Evolutionary conservation across 2,888 invertebrate genomes (phyloP), one percentile per base, ranked within the genome.

Genomic region (Malthinus seriepunctatus): DNA sequence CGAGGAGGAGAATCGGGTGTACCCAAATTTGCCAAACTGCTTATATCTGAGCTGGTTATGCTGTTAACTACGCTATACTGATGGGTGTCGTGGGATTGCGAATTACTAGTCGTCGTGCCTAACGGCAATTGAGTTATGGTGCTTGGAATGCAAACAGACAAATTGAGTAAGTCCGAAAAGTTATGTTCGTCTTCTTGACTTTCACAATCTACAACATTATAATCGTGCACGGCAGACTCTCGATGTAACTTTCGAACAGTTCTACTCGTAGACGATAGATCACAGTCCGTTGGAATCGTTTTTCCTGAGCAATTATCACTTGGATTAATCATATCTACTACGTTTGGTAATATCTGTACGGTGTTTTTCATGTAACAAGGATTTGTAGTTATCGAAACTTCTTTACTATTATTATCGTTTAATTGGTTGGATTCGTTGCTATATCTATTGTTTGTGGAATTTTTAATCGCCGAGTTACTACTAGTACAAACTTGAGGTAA

Each of bases 1-100:
- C 88, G 85, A 0, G 91, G 91, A 0, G 92, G 91, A 0, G 92
- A 91, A 65, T 84, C 85, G 31, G 87, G 87, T 6, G 87, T 86
- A 46, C 86, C 87, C 58, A 84, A 74, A 71, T 88, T 88, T 6
- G 86, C 85, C 66, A 88, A 76, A 74, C 88, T 88, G 71, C 88
- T 88, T 56, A 88, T 85, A 69, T 86, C 87, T n/a, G 87, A 87
- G 51, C 85, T 82, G 37, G 76, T 78, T 68, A 78, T 78, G 60
- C 78, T 78, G 66, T 77, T 79, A 4, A 78, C 76, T 10, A 77
- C 75, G 46, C 76, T 76, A 54, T 74, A 76, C 11, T 72, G 71
- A 45, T 74, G 66, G 44, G 74, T 72, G 33, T 72, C 69, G 34
- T 66, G 64, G 8, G 65, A 54, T 23, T 72, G 62, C 14, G 71